These are phyloP conservation scores for Aythya baeri DNA, from an alignment of 2,113 vertebrate genomes.

Conservation along the genomic window DNA sequence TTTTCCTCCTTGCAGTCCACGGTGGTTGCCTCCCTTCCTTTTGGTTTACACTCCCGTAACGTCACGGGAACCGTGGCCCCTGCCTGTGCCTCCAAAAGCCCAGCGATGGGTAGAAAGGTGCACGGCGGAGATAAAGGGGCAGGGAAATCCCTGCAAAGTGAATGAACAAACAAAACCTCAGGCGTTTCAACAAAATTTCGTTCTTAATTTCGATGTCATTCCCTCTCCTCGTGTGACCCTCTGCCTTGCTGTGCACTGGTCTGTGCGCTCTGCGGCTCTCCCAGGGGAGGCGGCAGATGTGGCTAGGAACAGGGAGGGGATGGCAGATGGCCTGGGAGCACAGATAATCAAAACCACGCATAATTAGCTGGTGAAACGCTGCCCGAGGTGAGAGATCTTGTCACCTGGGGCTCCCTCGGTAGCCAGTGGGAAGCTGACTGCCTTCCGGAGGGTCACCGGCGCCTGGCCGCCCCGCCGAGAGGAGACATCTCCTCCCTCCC, in stretches of 20 bases:
- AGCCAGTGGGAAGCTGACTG: not conserved
- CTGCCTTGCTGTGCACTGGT: not conserved
- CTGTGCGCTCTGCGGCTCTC: slow-evolving; percentile 5
- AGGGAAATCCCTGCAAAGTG: not conserved
- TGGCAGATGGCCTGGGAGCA: slow-evolving; percentile 44
- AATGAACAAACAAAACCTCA: not conserved
- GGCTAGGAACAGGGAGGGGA: not conserved
- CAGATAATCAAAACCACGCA: slow-evolving; percentile 3
- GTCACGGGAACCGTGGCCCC: rapidly evolving
- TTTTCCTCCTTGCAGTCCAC: not conserved
- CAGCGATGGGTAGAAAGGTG: not conserved
- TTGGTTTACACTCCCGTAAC: rapidly evolving
- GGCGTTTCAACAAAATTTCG: not conserved
- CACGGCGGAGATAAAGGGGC: not conserved
- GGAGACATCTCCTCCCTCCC: not conserved
- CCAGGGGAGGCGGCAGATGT: slow-evolving; percentile 23
- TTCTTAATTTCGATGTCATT: not conserved
- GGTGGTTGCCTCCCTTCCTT: not conserved
- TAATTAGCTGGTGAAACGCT: slow-evolving; percentile 18
- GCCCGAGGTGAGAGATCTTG: slow-evolving; percentile 19
- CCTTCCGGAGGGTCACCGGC: not conserved
- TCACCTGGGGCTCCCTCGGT: slow-evolving; percentile 5
- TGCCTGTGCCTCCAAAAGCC: not conserved
- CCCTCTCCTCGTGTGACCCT: not conserved
- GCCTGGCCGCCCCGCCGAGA: not conserved